These are phyloP conservation scores for Cheilosia variabilis DNA, from an alignment of 2,888 invertebrate species.

Conservation along the genomic window DNA sequence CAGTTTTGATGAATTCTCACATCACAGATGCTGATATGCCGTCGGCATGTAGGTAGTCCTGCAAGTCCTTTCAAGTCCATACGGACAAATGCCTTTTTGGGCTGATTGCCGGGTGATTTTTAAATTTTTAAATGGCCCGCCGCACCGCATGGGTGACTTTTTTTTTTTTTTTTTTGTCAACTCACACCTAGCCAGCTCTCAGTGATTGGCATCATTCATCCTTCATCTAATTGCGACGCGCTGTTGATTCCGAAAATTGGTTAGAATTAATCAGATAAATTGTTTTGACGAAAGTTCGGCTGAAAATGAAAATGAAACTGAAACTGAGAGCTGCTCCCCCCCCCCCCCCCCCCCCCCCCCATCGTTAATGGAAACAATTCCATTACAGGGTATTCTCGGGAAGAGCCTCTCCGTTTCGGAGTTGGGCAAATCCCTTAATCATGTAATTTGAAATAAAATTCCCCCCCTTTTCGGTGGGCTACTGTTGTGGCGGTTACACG, in stretches of 20 bases:
- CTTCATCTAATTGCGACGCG: background rate
- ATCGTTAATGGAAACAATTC: background rate
- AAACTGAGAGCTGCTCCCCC: background rate
- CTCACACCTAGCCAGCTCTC: background rate
- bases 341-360: background rate
- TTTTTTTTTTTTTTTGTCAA: background rate
- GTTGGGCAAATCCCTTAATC: conserved; percentile 19
- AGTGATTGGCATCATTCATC: background rate
- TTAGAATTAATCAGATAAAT: conserved; percentile 8
- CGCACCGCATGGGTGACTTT: no score
- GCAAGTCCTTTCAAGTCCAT: no score
- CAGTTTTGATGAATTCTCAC: no score
- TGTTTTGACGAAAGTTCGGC: conserved; percentile 4
- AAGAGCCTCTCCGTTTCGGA: background rate
- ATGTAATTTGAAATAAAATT: conserved; percentile 21
- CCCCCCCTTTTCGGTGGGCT: background rate
- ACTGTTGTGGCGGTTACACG: background rate
- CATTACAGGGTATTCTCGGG: background rate
- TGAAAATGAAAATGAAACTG: background rate
- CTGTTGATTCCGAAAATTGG: background rate
- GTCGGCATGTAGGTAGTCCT: no score
- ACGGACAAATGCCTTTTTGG: background rate
- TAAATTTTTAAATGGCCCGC: no score
- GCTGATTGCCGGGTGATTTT: background rate
- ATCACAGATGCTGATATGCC: no score